phyloP scores from a whole-genome alignment of 1,140 invertebrate genomes.

The Holcopasites calliopsidis region DNA sequence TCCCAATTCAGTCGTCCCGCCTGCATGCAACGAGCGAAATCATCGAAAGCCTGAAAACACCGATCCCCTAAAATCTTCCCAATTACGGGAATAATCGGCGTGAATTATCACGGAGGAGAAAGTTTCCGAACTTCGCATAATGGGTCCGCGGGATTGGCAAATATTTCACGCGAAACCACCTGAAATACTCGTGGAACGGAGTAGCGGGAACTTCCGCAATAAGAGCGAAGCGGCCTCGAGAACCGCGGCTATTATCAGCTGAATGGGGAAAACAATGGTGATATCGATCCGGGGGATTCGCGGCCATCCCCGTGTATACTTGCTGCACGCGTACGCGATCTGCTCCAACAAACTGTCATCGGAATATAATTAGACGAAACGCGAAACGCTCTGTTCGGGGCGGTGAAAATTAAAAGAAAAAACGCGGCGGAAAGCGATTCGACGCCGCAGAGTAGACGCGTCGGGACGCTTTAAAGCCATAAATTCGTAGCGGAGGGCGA shows the following conservation, averaged over 20 bases:
- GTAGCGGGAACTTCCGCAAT: constrained; percentile 37
- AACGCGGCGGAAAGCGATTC: constrained; percentile 64
- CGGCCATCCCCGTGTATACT: neutral
- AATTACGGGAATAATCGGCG: constrained; percentile 5
- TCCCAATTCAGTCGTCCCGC: neutral
- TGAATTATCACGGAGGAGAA: neutral
- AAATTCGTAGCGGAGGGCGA: constrained; percentile 54
- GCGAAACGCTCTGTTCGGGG: constrained; percentile 46
- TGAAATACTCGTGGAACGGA: constrained; percentile 27
- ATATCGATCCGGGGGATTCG: constrained; percentile 62
- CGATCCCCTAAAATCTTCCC: too few relatives aligned
- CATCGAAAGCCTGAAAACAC: too few relatives aligned
- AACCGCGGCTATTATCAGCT: constrained; percentile 51
- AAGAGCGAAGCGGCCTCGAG: constrained; percentile 28
- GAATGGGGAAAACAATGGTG: constrained; percentile 64
- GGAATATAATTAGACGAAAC: constrained; percentile 54
- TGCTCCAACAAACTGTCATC: constrained; percentile 9
- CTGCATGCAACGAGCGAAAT: too few relatives aligned
- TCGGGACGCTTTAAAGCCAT: constrained; percentile 61
- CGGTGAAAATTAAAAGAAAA: constrained; percentile 37
- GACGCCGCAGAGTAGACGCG: constrained; percentile 56
- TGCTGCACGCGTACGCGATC: neutral
- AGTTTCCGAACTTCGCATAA: constrained; percentile 19
- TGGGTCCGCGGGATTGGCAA: neutral
- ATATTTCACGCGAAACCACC: constrained; percentile 34